These are phyloP conservation scores for Cryptomyrus ogoouensis DNA, from an alignment of 2,113 vertebrate genomes.

Conservation along the genomic window DNA sequence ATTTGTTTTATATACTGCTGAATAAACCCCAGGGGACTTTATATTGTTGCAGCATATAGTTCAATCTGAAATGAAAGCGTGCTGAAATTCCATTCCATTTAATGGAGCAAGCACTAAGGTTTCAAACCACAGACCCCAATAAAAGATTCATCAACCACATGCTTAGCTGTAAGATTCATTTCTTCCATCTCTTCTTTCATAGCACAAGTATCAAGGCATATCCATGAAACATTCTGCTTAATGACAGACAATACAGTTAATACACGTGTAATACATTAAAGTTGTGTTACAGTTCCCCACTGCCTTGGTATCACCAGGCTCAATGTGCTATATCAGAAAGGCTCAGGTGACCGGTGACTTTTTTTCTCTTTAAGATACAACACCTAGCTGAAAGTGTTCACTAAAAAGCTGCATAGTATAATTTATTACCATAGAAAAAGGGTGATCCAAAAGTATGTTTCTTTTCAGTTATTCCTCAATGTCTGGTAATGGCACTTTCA, in stretches of 20 bases:
- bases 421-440: background rate
- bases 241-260: background rate
- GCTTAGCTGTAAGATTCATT: conserved; percentile 39
- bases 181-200: conserved; percentile 26
- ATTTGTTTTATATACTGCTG: background rate
- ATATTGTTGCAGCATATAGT: background rate
- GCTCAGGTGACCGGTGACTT: background rate
- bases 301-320: background rate
- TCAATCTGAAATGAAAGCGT: conserved; percentile 19
- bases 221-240: background rate
- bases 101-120: conserved; percentile 29
- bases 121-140: conserved; percentile 41
- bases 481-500: background rate
- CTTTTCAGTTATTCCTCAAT: background rate
- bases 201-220: background rate
- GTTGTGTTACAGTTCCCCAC: background rate
- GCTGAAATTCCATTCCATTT: conserved; percentile 52
- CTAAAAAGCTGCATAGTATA: background rate
- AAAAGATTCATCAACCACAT: conserved; percentile 50
- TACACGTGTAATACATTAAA: background rate
- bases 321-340: background rate
- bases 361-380: background rate
- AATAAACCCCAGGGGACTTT: background rate
- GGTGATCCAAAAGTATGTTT: background rate
- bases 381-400: background rate